phyloP scores from a whole-genome alignment of 1,140 invertebrate species.

The Hyposmocoma kahamanoa region DNA sequence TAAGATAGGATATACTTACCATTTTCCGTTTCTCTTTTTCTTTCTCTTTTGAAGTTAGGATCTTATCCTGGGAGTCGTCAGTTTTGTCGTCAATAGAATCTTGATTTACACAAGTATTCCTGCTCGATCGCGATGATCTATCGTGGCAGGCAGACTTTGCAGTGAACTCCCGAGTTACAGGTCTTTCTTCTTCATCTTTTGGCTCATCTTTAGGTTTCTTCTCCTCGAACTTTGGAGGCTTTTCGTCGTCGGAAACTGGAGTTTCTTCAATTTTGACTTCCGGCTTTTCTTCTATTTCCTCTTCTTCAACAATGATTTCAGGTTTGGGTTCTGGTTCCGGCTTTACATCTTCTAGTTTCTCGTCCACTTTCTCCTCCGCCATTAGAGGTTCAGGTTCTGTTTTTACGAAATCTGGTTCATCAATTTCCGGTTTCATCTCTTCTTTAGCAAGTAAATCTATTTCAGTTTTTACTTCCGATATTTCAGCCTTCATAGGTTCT shows the following conservation, averaged over 20 bases:
- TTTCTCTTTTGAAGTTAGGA: conserved; percentile 60
- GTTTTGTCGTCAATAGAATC: conserved; percentile 56
- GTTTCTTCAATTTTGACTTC: conserved; percentile 11
- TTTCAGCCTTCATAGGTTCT: conserved; percentile 36
- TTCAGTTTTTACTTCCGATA: conserved; percentile 37
- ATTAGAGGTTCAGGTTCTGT: conserved; percentile 21
- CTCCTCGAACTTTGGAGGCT: conserved; percentile 24
- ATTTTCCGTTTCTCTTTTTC: conserved; percentile 72
- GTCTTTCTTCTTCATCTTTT: conserved; percentile 41
- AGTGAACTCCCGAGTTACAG: conserved; percentile 37
- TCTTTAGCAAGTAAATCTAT: conserved; percentile 58
- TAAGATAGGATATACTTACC: conserved; percentile 37
- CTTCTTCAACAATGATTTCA: conserved; percentile 17
- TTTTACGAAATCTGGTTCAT: conserved; percentile 58
- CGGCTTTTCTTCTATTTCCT: conserved; percentile 5
- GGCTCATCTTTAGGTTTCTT: conserved; percentile 29
- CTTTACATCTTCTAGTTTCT: conserved; percentile 13
- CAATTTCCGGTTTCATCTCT: conserved; percentile 57
- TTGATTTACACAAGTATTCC: conserved; percentile 52
- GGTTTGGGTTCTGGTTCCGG: conserved; percentile 16
- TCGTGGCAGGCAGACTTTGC: conserved; percentile 63
- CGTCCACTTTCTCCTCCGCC: conserved; percentile 18
- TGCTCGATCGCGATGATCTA: conserved; percentile 55
- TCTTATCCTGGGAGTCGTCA: conserved; percentile 74
- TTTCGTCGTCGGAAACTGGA: conserved; percentile 17